These are phyloP conservation scores for Tragulus kanchil DNA, from an alignment of 2,113 vertebrate species.

Conservation along the genomic window DNA sequence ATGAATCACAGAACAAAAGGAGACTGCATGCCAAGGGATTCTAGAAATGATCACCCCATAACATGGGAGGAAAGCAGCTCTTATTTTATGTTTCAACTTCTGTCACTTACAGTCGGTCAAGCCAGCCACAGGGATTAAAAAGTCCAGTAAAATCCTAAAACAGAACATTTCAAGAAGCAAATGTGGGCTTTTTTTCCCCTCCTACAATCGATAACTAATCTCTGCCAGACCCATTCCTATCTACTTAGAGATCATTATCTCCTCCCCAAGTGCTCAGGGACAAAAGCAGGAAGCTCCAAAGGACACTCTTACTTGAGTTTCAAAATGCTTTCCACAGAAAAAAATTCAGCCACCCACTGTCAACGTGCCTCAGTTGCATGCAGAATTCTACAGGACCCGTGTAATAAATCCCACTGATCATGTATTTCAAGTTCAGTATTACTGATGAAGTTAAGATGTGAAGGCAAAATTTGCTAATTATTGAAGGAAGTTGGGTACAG, in stretches of 20 bases:
- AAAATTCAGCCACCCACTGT: background rate
- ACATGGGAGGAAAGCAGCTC: background rate
- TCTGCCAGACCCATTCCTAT: constrained; percentile 49
- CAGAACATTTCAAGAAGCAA: constrained; percentile 74
- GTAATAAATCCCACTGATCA: background rate
- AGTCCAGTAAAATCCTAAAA: background rate
- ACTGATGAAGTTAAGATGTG: background rate
- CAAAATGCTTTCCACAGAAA: background rate
- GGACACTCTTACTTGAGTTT: background rate
- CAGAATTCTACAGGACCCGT: background rate
- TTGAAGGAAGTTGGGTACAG: background rate
- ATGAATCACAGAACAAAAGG: constrained; percentile 71
- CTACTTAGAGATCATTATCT: constrained; percentile 73
- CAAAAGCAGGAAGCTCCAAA: background rate
- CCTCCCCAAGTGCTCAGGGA: constrained; percentile 64
- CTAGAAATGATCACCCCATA: background rate
- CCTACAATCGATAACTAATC: constrained; percentile 82
- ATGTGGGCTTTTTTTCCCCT: constrained; percentile 53
- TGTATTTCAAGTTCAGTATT: background rate
- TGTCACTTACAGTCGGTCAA: background rate
- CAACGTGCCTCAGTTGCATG: background rate
- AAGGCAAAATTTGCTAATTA: background rate
- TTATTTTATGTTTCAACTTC: background rate
- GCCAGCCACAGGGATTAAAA: background rate
- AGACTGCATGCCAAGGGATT: background rate